phyloP scores from a whole-genome alignment of 2,797 vertebrate species.

The Clamator glandarius region DNA sequence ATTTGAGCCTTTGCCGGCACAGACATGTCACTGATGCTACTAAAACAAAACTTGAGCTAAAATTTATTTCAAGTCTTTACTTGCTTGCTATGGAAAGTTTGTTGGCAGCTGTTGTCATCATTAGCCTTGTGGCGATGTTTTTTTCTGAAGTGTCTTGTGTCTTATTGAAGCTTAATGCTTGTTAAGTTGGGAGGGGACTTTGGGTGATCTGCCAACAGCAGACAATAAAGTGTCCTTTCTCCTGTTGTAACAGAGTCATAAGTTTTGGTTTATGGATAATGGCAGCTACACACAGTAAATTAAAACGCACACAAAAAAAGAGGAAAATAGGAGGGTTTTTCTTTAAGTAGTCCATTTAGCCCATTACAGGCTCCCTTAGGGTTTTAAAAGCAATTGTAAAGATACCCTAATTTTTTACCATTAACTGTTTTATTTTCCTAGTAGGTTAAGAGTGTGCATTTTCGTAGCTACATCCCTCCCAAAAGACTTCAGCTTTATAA shows the following conservation, averaged over 20 bases:
- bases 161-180: slow-evolving; percentile 80
- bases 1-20: slow-evolving; percentile 77
- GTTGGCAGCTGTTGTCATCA: slow-evolving; percentile 85
- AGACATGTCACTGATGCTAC: slow-evolving; percentile 83
- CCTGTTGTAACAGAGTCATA: slow-evolving; percentile 75
- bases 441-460: neutral
- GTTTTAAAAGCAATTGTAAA: slow-evolving; percentile 29
- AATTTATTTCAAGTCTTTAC: slow-evolving; percentile 83
- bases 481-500: neutral
- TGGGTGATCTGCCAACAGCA: slow-evolving; percentile 76
- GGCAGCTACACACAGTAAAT: slow-evolving; percentile 58
- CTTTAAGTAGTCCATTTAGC: slow-evolving; percentile 50
- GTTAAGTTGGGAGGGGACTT: slow-evolving; percentile 82
- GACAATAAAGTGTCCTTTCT: slow-evolving; percentile 80
- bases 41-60: slow-evolving; percentile 79
- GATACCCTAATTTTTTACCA: slow-evolving; percentile 12
- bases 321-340: slow-evolving; percentile 41
- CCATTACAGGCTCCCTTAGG: slow-evolving; percentile 8
- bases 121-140: slow-evolving; percentile 84
- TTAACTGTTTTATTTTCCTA: slow-evolving; percentile 29
- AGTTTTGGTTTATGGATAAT: slow-evolving; percentile 70
- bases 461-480: neutral
- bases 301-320: slow-evolving; percentile 67
- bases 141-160: slow-evolving; percentile 80
- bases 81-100: slow-evolving; percentile 80